Conservation (phyloP, 2,113 vertebrate species). For the Zosterops pallidus region DNA sequence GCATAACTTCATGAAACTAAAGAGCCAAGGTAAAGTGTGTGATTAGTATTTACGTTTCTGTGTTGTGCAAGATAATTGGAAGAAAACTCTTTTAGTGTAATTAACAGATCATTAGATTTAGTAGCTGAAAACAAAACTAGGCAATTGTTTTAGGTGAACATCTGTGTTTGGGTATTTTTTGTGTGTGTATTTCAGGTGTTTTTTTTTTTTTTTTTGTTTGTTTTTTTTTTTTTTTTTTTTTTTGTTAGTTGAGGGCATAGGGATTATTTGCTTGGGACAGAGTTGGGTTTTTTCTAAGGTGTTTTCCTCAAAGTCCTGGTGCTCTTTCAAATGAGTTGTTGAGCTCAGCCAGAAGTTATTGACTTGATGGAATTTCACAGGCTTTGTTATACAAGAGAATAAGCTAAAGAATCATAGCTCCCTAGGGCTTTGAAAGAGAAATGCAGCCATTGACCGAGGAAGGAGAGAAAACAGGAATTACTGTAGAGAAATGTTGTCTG, state of each 20-base stretch:
- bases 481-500: background rate
- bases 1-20: background rate
- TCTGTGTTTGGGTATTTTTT: background rate
- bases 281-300: background rate
- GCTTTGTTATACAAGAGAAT: background rate
- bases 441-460: accelerated
- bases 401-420: background rate
- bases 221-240: background rate
- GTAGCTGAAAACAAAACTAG: background rate
- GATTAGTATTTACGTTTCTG: background rate
- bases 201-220: background rate
- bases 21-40: background rate
- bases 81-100: background rate
- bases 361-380: background rate
- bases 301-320: background rate
- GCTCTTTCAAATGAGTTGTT: background rate
- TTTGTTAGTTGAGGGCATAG: background rate
- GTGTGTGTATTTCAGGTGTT: background rate
- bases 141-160: background rate
- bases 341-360: background rate
- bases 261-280: background rate
- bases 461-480: background rate
- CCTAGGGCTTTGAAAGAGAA: background rate
- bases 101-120: background rate
- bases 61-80: background rate